Evolutionary conservation across 2,888 invertebrate species (phyloP).

Genomic region (Clistopyga incitator): DNA sequence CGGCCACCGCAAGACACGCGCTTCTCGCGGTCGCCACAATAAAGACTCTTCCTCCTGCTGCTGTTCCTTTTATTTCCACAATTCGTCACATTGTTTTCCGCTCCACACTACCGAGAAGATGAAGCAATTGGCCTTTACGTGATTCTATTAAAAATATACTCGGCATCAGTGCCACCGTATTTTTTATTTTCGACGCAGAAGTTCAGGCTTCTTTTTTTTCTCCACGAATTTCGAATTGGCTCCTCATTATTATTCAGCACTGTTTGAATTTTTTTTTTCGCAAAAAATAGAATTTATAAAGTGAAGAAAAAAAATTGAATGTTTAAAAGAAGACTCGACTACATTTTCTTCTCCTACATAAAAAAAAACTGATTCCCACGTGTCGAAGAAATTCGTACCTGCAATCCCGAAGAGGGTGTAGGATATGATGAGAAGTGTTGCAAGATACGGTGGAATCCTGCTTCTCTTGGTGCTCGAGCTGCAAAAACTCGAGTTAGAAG

Average conservation of each 20-base stretch:
- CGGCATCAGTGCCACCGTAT: neutral
- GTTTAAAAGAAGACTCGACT: too few species aligned
- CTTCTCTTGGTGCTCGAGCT: slow-evolving; percentile 72
- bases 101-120: neutral
- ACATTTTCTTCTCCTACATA: too few species aligned
- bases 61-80: neutral
- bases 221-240: neutral
- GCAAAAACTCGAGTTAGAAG: slow-evolving; percentile 47
- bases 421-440: slow-evolving; percentile 82
- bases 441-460: slow-evolving; percentile 82
- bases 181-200: neutral
- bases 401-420: slow-evolving; percentile 83
- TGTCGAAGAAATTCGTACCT: slow-evolving; percentile 73
- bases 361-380: too few species aligned
- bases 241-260: too few species aligned
- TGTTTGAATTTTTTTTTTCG: too few species aligned
- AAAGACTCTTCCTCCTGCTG: slow-evolving; percentile 7
- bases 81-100: slow-evolving; percentile 3
- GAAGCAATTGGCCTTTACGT: neutral
- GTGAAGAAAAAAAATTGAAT: too few species aligned
- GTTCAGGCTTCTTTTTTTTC: neutral
- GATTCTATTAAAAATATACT: neutral
- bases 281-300: too few species aligned
- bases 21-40: neutral
- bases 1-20: slow-evolving; percentile 43